phyloP scores from a whole-genome alignment of 2,888 invertebrate genomes.

The Geotrupes spiniger region DNA sequence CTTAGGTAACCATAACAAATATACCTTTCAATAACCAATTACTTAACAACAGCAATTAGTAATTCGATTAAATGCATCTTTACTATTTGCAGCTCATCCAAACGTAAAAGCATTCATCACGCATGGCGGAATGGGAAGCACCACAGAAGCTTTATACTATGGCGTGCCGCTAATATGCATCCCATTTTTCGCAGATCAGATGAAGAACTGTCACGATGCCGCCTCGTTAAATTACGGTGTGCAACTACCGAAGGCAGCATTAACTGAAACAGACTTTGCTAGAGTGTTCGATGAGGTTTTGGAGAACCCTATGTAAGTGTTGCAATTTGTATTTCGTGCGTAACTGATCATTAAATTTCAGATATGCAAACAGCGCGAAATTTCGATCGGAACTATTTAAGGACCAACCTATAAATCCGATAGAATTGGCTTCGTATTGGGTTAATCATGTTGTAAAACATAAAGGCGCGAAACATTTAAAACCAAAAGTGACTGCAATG shows the following conservation, averaged over 20 bases:
- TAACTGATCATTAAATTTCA: slow-evolving; percentile 1
- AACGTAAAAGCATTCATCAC: slow-evolving; percentile 58
- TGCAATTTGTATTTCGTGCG: no score
- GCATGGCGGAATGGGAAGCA: slow-evolving; percentile 58
- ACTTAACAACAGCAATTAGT: no score
- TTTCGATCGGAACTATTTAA: slow-evolving; percentile 29
- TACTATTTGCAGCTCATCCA: no score
- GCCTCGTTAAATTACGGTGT: slow-evolving; percentile 3
- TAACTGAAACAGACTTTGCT: background rate
- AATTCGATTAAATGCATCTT: no score
- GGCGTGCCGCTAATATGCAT: slow-evolving; percentile 29
- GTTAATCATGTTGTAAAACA: slow-evolving; percentile 35
- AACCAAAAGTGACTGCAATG: slow-evolving; percentile 28
- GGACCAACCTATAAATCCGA: slow-evolving; percentile 31
- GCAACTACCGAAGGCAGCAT: background rate
- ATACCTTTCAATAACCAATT: no score
- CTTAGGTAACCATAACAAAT: no score
- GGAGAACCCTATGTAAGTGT: no score
- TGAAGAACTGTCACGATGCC: slow-evolving; percentile 17
- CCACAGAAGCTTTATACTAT: slow-evolving; percentile 53
- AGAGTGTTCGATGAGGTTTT: background rate
- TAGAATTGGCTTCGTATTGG: slow-evolving; percentile 38
- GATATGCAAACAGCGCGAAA: slow-evolving; percentile 27
- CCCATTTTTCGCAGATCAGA: slow-evolving; percentile 30
- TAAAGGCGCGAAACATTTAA: slow-evolving; percentile 33